phyloP scores from a whole-genome alignment of 2,113 vertebrate genomes.

The Antechinus flavipes region DNA sequence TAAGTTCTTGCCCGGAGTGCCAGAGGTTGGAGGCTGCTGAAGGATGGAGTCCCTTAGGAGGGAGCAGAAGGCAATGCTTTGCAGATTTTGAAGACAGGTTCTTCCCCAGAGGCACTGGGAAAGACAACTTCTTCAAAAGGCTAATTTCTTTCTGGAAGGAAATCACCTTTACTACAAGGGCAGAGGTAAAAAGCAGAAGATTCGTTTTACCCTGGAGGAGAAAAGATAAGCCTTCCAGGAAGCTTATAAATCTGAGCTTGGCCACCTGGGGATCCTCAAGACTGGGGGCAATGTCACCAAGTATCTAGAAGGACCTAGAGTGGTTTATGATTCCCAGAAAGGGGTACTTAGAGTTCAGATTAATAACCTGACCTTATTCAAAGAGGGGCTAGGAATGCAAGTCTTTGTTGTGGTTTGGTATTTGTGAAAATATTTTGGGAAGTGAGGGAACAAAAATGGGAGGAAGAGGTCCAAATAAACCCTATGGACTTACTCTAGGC shows the following conservation, averaged over 20 bases:
- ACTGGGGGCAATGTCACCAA: background rate
- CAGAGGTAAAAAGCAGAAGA: background rate
- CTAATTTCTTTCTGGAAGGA: constrained; percentile 2
- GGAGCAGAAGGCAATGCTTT: background rate
- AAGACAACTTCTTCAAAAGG: constrained; percentile 6
- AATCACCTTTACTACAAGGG: background rate
- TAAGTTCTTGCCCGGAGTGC: background rate
- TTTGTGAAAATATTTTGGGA: background rate
- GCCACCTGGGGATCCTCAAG: background rate
- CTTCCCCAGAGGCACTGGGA: background rate
- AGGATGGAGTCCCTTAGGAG: background rate
- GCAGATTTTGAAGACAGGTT: background rate
- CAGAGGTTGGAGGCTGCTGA: background rate
- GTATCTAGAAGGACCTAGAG: background rate
- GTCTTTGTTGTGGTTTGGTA: background rate
- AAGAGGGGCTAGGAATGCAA: background rate
- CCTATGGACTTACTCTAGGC: background rate
- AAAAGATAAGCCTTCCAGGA: background rate
- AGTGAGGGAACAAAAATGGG: background rate
- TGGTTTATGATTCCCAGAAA: background rate
- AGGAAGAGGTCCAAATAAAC: background rate
- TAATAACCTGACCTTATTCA: background rate
- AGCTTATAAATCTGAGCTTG: background rate
- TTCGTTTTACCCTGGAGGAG: background rate
- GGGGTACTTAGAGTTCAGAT: background rate